phyloP scores from a whole-genome alignment of 2,888 invertebrate species.

The Salticus scenicus region DNA sequence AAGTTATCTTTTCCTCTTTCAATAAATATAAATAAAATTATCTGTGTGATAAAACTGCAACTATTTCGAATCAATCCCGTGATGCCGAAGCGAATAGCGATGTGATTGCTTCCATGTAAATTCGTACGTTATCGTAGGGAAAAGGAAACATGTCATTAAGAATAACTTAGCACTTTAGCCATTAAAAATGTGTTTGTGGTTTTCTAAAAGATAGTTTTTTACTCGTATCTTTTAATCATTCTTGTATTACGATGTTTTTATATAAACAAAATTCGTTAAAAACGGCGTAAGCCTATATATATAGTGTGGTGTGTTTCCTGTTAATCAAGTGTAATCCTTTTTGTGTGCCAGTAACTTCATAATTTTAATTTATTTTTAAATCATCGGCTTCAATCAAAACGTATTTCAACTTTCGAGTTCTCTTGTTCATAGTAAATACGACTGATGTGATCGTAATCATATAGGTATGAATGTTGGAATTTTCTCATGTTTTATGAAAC shows the following conservation, averaged over 20 bases:
- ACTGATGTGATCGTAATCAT: conserved; percentile 12
- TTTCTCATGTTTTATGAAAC: neutral
- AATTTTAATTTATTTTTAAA: neutral
- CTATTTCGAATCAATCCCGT: conserved; percentile 53
- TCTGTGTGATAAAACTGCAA: conserved; percentile 19
- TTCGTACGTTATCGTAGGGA: neutral
- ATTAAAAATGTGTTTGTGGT: neutral
- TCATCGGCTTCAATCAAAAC: neutral
- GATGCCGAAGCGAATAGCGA: conserved; percentile 28
- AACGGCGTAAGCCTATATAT: neutral
- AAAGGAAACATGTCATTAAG: neutral
- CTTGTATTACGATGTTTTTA: neutral
- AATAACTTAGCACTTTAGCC: neutral
- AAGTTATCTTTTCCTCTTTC: too few relatives aligned
- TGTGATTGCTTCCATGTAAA: conserved; percentile 25
- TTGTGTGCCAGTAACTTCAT: neutral
- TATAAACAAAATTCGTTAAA: neutral
- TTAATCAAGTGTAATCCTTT: neutral
- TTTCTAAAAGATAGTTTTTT: conserved; percentile 2
- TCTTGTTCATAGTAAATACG: neutral
- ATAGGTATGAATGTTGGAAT: neutral
- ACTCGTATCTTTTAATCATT: neutral
- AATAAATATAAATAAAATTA: too few relatives aligned
- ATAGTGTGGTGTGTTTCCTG: neutral
- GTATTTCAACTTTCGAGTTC: neutral